Conservation (phyloP, 2,113 vertebrate species). For the Pyrgilauda ruficollis region DNA sequence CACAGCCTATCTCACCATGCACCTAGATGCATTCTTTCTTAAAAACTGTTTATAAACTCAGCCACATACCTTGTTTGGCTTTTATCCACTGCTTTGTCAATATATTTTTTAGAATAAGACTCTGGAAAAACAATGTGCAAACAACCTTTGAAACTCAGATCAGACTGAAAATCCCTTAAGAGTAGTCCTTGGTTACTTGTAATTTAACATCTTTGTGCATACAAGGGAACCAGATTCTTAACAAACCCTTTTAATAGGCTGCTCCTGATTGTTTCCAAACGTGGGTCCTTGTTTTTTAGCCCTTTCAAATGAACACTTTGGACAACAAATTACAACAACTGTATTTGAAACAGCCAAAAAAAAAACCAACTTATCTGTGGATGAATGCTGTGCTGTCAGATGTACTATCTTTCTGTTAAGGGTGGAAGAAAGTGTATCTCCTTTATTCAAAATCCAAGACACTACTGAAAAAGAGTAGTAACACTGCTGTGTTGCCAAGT, state of each 20-base stretch:
- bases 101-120: neutral
- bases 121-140: slow-evolving; percentile 26
- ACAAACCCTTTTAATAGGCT: neutral
- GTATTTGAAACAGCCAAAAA: neutral
- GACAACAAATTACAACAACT: neutral
- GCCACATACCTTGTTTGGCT: slow-evolving; percentile 9
- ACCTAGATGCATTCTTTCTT: neutral
- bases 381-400: neutral
- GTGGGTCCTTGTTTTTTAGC: neutral
- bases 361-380: neutral
- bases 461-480: neutral
- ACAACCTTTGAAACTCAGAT: slow-evolving; percentile 2
- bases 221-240: neutral
- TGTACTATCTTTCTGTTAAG: neutral
- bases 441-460: neutral
- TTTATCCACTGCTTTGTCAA: slow-evolving; percentile 11
- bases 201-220: neutral
- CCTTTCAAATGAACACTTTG: neutral
- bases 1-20: neutral
- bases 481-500: neutral
- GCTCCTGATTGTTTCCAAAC: neutral
- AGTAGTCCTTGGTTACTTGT: neutral
- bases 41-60: neutral
- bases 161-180: slow-evolving; percentile 10
- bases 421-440: neutral